Evolutionary conservation across 2,113 vertebrate species (phyloP).

Genomic region (Semnopithecus entellus): DNA sequence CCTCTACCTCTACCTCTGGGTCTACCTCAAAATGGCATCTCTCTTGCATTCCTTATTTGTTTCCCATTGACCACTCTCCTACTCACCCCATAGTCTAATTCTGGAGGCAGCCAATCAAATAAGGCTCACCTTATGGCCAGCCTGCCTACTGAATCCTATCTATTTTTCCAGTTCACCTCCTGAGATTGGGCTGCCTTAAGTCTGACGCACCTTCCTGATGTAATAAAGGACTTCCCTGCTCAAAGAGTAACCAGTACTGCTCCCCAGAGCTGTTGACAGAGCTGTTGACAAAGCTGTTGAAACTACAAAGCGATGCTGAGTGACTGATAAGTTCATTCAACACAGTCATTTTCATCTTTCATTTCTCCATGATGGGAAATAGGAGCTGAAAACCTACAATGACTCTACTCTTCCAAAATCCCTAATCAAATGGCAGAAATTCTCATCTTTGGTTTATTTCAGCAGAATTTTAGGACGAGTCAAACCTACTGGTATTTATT

Average conservation of each 20-base stretch:
- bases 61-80: not conserved
- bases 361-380: not conserved
- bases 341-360: slow-evolving; percentile 5
- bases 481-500: not conserved
- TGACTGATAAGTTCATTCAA: not conserved
- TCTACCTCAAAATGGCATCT: not conserved
- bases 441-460: not conserved
- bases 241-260: not conserved
- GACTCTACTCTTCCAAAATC: not conserved
- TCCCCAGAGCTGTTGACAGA: not conserved
- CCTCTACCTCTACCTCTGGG: not conserved
- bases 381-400: not conserved
- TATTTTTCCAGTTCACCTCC: not conserved
- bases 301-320: not conserved
- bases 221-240: not conserved
- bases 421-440: not conserved
- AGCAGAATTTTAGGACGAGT: not conserved
- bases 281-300: not conserved
- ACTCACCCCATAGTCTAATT: not conserved
- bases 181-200: not conserved
- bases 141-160: not conserved
- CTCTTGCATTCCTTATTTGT: not conserved
- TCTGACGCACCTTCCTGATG: not conserved
- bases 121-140: not conserved
- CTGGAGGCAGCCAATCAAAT: not conserved